phyloP scores from a whole-genome alignment of 2,797 vertebrate species.

The Varecia variegata region DNA sequence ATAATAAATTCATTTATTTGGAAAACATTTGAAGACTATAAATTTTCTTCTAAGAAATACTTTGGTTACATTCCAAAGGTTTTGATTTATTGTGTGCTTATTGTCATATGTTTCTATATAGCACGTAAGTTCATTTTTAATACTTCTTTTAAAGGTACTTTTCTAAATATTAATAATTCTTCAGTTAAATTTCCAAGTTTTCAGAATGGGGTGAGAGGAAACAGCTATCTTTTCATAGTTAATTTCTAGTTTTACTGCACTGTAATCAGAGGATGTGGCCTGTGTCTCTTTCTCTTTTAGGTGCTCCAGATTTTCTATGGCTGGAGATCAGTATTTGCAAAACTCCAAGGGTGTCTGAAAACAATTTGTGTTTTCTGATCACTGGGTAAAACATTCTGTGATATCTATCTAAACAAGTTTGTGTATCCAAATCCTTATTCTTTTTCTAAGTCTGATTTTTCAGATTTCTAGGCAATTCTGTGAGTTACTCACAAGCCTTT shows the following conservation, averaged over 20 bases:
- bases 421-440: neutral
- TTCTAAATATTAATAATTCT: neutral
- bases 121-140: neutral
- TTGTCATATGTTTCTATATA: neutral
- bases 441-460: neutral
- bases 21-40: neutral
- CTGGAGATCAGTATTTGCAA: neutral
- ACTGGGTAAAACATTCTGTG: neutral
- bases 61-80: neutral
- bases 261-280: neutral
- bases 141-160: neutral
- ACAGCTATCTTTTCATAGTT: neutral
- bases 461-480: neutral
- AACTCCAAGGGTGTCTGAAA: neutral
- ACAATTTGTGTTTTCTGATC: neutral
- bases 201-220: neutral
- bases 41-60: neutral
- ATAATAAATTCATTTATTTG: neutral
- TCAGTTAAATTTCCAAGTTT: slow-evolving; percentile 16
- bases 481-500: neutral
- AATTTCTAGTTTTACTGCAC: neutral
- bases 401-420: neutral
- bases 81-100: neutral
- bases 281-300: neutral
- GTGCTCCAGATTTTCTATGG: neutral